Percentiles rank a stretch among this genome's conserved stretches.
phyloP scores from a whole-genome alignment of 2,113 vertebrate species.

The Isichthys henryi region DNA sequence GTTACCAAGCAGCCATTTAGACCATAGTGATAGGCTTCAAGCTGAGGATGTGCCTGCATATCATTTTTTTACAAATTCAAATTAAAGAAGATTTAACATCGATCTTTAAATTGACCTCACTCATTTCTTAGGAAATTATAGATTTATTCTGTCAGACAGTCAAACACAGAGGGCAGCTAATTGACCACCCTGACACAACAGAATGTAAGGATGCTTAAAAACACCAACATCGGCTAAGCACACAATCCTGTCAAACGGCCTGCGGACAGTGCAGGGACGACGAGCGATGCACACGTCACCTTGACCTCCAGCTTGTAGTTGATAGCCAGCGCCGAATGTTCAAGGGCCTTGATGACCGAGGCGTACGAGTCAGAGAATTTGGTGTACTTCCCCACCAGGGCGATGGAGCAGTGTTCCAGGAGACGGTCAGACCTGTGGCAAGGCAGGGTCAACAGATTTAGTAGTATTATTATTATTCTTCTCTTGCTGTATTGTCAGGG shows the following conservation, averaged over 20 bases:
- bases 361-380: conserved; percentile 95
- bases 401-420: conserved; percentile 80
- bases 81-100: neutral
- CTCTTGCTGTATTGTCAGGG: neutral
- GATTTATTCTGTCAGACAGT: neutral
- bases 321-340: conserved; percentile 90
- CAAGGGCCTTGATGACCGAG: conserved; percentile 92
- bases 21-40: neutral
- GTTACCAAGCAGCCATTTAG: neutral
- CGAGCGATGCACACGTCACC: conserved; percentile 48
- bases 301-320: conserved; percentile 92
- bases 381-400: conserved; percentile 93
- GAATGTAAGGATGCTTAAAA: neutral
- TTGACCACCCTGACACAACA: neutral
- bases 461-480: neutral
- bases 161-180: neutral
- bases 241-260: neutral
- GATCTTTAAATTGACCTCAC: neutral
- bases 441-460: neutral
- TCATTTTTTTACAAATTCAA: neutral
- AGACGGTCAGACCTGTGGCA: conserved; percentile 77
- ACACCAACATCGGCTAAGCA: neutral
- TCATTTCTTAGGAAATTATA: neutral
- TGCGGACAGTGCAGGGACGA: neutral
- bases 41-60: neutral